Evolutionary conservation across 2,888 invertebrate species (phyloP).

Genomic region (Thymelicus sylvestris): DNA sequence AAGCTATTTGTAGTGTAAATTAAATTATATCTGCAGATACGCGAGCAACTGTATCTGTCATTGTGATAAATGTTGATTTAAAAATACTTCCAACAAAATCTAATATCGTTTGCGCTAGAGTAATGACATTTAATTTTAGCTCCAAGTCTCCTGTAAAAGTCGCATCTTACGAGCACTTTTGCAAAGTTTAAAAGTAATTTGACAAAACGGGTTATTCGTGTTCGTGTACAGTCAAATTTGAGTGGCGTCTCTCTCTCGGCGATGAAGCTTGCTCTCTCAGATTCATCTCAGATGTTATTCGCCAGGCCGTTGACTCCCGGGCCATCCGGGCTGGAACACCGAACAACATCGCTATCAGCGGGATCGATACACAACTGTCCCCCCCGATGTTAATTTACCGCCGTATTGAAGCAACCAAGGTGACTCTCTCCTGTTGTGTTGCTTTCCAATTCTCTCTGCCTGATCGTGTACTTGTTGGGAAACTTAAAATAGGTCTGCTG

Average conservation of each 20-base stretch:
- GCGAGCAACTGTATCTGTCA: no score
- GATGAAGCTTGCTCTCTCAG: slow-evolving; percentile 14
- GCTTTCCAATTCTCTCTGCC: neutral
- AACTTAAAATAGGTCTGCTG: neutral
- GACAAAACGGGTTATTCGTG: slow-evolving; percentile 15
- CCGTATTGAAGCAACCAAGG: slow-evolving; percentile 8
- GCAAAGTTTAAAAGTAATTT: slow-evolving; percentile 9
- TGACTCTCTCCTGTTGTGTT: slow-evolving; percentile 12
- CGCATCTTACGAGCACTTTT: neutral
- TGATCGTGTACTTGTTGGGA: neutral
- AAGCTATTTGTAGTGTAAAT: no score
- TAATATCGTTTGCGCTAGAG: neutral
- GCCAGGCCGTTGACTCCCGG: slow-evolving; percentile 31
- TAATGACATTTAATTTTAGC: neutral
- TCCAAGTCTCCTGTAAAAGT: neutral
- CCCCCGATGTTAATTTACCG: slow-evolving; percentile 25
- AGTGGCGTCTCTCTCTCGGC: slow-evolving; percentile 5
- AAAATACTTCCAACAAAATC: no score
- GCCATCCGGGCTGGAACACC: slow-evolving; percentile 21
- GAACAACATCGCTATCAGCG: slow-evolving; percentile 12
- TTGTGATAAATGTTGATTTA: no score
- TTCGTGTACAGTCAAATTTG: slow-evolving; percentile 17
- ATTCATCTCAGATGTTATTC: slow-evolving; percentile 16
- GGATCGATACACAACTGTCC: slow-evolving; percentile 30
- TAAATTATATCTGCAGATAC: no score